These are phyloP conservation scores for Hippasteria phrygiana DNA, from an alignment of 53 echinoderm and acorn worm genomes.

Conservation along the genomic window DNA sequence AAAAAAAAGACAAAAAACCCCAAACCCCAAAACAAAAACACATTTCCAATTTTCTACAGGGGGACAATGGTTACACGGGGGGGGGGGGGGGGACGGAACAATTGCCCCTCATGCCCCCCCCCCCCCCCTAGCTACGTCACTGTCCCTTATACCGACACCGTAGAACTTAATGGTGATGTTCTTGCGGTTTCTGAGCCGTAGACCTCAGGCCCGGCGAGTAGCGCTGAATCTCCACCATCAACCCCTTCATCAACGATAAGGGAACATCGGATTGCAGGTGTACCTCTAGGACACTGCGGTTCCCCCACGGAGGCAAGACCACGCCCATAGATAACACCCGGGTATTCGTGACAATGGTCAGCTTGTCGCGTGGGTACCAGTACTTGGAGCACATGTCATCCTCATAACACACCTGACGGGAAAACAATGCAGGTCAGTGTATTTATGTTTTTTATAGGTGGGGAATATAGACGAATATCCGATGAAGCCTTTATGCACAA, in stretches of 20 bases:
- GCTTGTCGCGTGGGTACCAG: conserved; percentile 47
- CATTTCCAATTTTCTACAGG: too few species aligned
- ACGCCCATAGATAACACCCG: conserved; percentile 57
- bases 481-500: too few species aligned
- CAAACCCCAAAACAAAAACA: too few species aligned
- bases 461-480: too few species aligned
- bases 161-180: background rate
- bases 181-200: conserved; percentile 32
- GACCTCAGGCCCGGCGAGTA: conserved; percentile 32
- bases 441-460: too few species aligned
- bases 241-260: conserved; percentile 29
- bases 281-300: conserved; percentile 41
- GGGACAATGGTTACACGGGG: too few species aligned
- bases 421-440: background rate
- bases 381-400: conserved; percentile 53
- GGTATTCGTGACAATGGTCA: conserved; percentile 21
- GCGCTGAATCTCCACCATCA: conserved; percentile 31
- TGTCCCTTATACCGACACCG: too few species aligned
- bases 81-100: too few species aligned
- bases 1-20: too few species aligned
- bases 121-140: too few species aligned
- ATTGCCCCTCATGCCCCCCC: too few species aligned
- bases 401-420: conserved; percentile 25
- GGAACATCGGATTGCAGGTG: conserved; percentile 28
- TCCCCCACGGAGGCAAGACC: conserved; percentile 43